Conservation (phyloP, 23 tunicate species). For the Halocynthia roretzi region DNA sequence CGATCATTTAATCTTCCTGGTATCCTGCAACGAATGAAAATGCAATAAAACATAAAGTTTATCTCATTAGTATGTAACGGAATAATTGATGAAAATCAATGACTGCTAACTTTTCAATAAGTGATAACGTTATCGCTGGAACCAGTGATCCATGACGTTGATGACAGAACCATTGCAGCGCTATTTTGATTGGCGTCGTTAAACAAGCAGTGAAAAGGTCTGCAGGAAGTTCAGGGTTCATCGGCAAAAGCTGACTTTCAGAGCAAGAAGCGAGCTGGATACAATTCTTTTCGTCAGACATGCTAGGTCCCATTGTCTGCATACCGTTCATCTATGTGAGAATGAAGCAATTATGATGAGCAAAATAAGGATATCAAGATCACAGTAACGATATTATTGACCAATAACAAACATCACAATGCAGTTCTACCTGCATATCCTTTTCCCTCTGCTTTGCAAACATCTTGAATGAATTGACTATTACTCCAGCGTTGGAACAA, state of each 20-base stretch:
- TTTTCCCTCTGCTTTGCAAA: conserved; percentile 68
- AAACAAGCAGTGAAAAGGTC: conserved; percentile 93
- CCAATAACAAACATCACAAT: not conserved
- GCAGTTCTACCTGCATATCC: conserved; percentile 57
- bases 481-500: conserved; percentile 83
- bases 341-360: not conserved
- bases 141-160: conserved; percentile 71
- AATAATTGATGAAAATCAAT: not conserved
- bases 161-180: conserved; percentile 92
- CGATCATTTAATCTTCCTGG: conserved; percentile 83
- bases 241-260: conserved; percentile 74
- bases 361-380: not conserved
- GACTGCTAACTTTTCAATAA: conserved; percentile 69
- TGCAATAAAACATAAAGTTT: not conserved
- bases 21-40: conserved; percentile 32
- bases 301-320: conserved; percentile 32
- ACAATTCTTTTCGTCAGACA: conserved; percentile 70
- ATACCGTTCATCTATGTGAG: conserved; percentile 28
- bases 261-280: conserved; percentile 93
- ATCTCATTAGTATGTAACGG: not conserved
- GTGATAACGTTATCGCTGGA: conserved; percentile 59
- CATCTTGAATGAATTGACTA: conserved; percentile 55
- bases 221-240: conserved; percentile 94
- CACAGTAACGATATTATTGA: too few relatives aligned
- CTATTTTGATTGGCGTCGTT: conserved; percentile 91